These are phyloP conservation scores for Byasa hedistus DNA, from an alignment of 2,888 invertebrate species.

Conservation along the genomic window DNA sequence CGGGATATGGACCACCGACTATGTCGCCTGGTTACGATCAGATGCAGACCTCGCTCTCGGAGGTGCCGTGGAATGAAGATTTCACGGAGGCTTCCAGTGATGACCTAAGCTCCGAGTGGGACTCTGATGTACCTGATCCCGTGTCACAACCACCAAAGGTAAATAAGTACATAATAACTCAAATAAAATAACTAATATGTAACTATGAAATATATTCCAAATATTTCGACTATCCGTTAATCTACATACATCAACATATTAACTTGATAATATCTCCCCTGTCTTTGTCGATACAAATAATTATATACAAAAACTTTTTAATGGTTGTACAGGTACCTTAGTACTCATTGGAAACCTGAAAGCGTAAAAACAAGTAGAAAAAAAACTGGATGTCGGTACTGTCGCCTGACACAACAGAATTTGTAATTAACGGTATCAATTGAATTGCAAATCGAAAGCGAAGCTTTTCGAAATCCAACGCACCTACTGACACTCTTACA, in stretches of 20 bases:
- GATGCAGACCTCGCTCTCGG: conserved; percentile 87
- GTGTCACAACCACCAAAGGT: conserved; percentile 68
- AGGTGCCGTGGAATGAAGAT: conserved; percentile 87
- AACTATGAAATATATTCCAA: not conserved
- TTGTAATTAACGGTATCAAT: conserved; percentile 36
- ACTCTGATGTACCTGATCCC: conserved; percentile 87
- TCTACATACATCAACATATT: conserved; percentile 1
- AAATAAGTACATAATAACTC: conserved; percentile 31
- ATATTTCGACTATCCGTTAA: conserved; percentile 1
- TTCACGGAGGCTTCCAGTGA: conserved; percentile 95
- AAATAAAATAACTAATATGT: not conserved
- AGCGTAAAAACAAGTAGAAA: conserved; percentile 27
- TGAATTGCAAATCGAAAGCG: conserved; percentile 39
- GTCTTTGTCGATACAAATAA: conserved; percentile 11
- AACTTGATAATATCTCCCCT: conserved; percentile 5
- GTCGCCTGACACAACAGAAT: conserved; percentile 35
- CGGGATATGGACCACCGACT: conserved; percentile 69
- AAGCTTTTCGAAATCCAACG: conserved; percentile 32
- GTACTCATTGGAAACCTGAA: conserved; percentile 25
- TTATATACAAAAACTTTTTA: conserved; percentile 23
- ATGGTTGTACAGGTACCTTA: conserved; percentile 7
- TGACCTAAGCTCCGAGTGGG: conserved; percentile 95
- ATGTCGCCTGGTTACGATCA: conserved; percentile 86
- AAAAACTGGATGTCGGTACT: conserved; percentile 31
- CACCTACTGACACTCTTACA: conserved; percentile 26